Percentiles rank a stretch among this genome's conserved stretches.
phyloP scores from a whole-genome alignment of 2,888 invertebrate genomes.

The Parochlus steinenii region DNA sequence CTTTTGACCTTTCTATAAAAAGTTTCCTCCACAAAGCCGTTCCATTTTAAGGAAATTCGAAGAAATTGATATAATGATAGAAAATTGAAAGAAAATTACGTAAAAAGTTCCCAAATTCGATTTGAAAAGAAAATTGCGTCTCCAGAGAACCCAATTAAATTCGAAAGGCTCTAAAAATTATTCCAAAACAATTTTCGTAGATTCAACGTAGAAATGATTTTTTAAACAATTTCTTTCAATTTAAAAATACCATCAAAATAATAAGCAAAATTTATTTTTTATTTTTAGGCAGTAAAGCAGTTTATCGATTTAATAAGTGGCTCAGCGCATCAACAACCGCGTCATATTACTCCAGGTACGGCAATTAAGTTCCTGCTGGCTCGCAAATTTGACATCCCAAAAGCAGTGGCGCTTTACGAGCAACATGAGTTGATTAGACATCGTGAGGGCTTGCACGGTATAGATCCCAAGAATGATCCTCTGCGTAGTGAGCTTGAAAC shows the following conservation, averaged over 20 bases:
- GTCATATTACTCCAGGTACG: slow-evolving; percentile 57
- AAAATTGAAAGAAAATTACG: too few species aligned
- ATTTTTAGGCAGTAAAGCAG: slow-evolving; percentile 28
- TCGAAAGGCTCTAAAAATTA: too few species aligned
- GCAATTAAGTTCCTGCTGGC: slow-evolving; percentile 86
- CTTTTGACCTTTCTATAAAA: too few species aligned
- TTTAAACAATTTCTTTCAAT: too few species aligned
- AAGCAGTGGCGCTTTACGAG: slow-evolving; percentile 80
- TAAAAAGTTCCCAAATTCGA: too few species aligned
- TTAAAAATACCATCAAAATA: neutral
- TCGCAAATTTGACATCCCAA: slow-evolving; percentile 82
- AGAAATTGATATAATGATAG: too few species aligned
- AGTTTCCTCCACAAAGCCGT: too few species aligned
- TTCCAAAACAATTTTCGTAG: too few species aligned
- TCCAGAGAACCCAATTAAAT: too few species aligned
- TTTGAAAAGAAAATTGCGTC: too few species aligned
- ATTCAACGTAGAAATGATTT: too few species aligned
- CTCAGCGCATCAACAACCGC: slow-evolving; percentile 24
- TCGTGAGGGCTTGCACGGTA: slow-evolving; percentile 67
- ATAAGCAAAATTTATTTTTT: slow-evolving; percentile 8
- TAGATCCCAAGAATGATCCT: slow-evolving; percentile 70
- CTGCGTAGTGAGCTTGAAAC: slow-evolving; percentile 75
- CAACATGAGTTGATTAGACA: slow-evolving; percentile 82
- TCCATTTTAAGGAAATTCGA: too few species aligned
- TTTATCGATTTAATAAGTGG: slow-evolving; percentile 32